phyloP scores from a whole-genome alignment of 2,113 vertebrate genomes.

The Puffinus mauretanicus region DNA sequence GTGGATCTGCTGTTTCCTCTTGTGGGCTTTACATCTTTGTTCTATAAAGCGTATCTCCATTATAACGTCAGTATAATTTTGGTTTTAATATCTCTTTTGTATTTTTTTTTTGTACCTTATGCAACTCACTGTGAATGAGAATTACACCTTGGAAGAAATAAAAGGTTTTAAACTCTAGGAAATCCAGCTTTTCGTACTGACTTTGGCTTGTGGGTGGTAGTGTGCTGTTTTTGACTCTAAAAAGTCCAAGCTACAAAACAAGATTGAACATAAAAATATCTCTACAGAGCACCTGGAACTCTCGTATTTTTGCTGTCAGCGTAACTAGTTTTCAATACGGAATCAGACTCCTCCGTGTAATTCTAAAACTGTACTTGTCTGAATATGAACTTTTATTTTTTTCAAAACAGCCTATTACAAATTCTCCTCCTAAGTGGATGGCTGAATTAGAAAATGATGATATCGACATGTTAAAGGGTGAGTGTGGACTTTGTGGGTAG shows the following conservation, averaged over 20 bases:
- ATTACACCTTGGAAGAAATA: not conserved
- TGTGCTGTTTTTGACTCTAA: not conserved
- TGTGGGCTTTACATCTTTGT: accelerated
- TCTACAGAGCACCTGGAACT: not conserved
- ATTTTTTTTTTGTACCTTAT: not conserved
- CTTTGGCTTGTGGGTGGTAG: not conserved
- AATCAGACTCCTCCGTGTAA: not conserved
- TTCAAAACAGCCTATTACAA: slow-evolving; percentile 86
- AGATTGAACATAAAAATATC: not conserved
- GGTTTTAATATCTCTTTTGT: accelerated
- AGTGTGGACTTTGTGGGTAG: not conserved
- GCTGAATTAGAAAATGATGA: slow-evolving; percentile 96
- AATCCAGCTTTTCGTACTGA: accelerated
- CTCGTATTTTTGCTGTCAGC: not conserved
- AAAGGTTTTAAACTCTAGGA: not conserved
- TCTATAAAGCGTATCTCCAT: accelerated
- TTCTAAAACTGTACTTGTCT: not conserved
- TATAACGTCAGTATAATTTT: accelerated
- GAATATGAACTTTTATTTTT: not conserved
- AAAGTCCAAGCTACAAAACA: not conserved
- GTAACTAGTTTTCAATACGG: not conserved
- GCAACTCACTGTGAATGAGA: not conserved
- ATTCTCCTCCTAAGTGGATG: slow-evolving; percentile 98
- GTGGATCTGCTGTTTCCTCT: not conserved
- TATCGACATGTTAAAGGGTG: slow-evolving; percentile 98